Percentiles rank a stretch among this genome's conserved stretches.
phyloP scores from a whole-genome alignment of 1,140 invertebrate genomes.

The Protaetia brevitarsis region DNA sequence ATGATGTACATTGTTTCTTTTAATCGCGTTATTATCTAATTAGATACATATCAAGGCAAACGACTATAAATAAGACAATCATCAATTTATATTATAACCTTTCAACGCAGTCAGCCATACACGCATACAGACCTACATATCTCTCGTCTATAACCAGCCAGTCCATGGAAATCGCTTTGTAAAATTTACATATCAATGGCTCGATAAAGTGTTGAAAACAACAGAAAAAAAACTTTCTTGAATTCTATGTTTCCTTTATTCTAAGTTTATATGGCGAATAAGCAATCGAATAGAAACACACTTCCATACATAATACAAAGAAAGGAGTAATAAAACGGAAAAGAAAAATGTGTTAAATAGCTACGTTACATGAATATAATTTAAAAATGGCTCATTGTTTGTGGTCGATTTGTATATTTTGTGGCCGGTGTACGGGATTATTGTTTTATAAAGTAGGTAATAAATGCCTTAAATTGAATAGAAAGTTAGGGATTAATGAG shows the following conservation, averaged over 20 bases:
- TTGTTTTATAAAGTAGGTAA: constrained; percentile 12
- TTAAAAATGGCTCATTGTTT: constrained; percentile 2
- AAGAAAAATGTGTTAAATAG: background rate
- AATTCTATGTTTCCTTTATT: background rate
- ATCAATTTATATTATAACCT: too few relatives aligned
- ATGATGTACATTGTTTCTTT: too few relatives aligned
- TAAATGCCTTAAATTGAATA: background rate
- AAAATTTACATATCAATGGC: constrained; percentile 17
- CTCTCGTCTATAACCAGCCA: too few relatives aligned
- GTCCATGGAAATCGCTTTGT: constrained; percentile 4
- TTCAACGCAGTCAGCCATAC: too few relatives aligned
- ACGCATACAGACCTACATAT: too few relatives aligned
- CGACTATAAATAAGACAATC: too few relatives aligned
- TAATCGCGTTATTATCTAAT: too few relatives aligned
- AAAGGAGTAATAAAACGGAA: background rate
- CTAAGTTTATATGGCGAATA: background rate
- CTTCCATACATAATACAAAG: background rate
- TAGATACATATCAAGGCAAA: too few relatives aligned
- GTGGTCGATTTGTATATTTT: background rate
- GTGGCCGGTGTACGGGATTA: background rate
- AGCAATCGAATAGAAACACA: constrained; percentile 1
- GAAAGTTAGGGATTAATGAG: too few relatives aligned
- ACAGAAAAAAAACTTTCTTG: constrained; percentile 6
- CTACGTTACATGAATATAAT: background rate
- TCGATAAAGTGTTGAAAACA: constrained; percentile 15